Percentiles rank a stretch among this genome's conserved stretches.
These are phyloP conservation scores for Clepsis dumicolana DNA, from an alignment of 2,888 invertebrate genomes.

Conservation along the genomic window DNA sequence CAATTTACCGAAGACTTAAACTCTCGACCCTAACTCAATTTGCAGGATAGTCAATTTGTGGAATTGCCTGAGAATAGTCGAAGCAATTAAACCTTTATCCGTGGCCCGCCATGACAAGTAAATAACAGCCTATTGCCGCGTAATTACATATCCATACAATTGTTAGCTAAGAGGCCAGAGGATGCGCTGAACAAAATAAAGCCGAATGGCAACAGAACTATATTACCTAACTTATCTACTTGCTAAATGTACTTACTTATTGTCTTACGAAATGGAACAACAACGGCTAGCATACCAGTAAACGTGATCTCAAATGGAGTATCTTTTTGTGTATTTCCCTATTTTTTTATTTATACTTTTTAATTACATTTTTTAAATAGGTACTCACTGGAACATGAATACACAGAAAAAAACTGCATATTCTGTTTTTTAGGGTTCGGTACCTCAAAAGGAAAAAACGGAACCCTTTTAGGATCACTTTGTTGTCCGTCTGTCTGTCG, in stretches of 20 bases:
- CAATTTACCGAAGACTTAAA: not conserved
- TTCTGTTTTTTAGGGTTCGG: too few species aligned
- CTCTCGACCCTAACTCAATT: not conserved
- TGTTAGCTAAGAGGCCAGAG: slow-evolving; percentile 18
- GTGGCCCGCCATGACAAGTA: slow-evolving; percentile 6
- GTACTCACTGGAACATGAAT: too few species aligned
- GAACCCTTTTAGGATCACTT: too few species aligned
- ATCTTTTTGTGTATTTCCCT: too few species aligned
- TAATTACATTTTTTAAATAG: too few species aligned
- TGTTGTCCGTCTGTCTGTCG: too few species aligned
- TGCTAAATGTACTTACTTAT: not conserved
- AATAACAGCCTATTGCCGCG: slow-evolving; percentile 7
- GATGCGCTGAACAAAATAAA: slow-evolving; percentile 19
- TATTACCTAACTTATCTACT: too few species aligned
- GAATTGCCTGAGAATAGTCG: slow-evolving; percentile 9
- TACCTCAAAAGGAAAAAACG: too few species aligned
- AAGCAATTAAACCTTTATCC: slow-evolving; percentile 29
- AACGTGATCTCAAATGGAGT: too few species aligned
- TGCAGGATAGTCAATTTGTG: not conserved
- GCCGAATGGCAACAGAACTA: not conserved
- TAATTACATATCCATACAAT: slow-evolving; percentile 26
- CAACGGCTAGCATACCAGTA: not conserved
- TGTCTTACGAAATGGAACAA: not conserved
- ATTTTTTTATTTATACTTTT: too few species aligned
- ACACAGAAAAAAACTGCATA: too few species aligned